Conservation (phyloP, 2,113 vertebrate genomes). For the Craseonycteris thonglongyai region DNA sequence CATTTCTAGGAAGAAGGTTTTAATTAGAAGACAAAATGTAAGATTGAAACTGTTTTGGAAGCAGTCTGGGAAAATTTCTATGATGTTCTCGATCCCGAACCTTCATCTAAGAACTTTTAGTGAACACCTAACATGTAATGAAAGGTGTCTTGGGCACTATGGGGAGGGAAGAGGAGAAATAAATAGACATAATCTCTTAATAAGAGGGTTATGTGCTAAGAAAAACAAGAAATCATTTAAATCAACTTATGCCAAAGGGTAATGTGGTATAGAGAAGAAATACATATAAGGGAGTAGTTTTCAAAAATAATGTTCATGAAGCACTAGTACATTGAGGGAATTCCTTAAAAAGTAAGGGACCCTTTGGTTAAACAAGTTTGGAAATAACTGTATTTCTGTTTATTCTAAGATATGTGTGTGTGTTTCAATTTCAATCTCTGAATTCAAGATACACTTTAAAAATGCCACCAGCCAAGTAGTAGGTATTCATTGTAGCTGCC, state of each 20-base stretch:
- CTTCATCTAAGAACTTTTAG: not conserved
- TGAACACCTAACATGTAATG: not conserved
- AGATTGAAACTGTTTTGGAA: not conserved
- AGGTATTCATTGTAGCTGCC: not conserved
- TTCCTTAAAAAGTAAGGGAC: not conserved
- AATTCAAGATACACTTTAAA: not conserved
- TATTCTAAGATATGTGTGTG: not conserved
- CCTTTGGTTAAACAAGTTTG: not conserved
- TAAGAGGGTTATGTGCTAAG: not conserved
- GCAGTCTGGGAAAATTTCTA: not conserved
- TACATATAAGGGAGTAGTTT: not conserved
- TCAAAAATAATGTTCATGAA: slow-evolving; percentile 2
- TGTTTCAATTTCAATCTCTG: not conserved
- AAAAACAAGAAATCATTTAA: not conserved
- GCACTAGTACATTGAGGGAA: not conserved
- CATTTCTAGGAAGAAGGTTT: not conserved
- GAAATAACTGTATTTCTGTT: not conserved
- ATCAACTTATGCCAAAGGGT: not conserved
- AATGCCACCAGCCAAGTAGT: not conserved
- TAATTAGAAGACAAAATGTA: not conserved
- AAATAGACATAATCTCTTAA: not conserved
- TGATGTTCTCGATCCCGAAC: not conserved
- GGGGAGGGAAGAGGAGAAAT: not conserved
- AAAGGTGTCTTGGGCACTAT: not conserved
- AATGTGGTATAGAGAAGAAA: not conserved